phyloP scores from a whole-genome alignment of 2,113 vertebrate genomes.

The Ivindomyrus marchei region DNA sequence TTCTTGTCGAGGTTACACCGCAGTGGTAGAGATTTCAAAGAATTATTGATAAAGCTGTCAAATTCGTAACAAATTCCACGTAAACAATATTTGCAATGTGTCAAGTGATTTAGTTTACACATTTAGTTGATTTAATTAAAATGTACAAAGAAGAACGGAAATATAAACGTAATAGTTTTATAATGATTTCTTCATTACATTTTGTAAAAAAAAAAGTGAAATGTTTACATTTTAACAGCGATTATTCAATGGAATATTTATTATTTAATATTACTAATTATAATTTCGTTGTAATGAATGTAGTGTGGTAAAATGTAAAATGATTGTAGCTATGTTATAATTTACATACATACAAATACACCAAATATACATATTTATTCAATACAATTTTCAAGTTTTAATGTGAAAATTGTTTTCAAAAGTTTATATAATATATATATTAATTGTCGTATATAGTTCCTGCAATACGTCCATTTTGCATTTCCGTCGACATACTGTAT shows the following conservation, averaged over 20 bases:
- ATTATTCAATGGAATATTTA: background rate
- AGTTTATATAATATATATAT: background rate
- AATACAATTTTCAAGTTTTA: background rate
- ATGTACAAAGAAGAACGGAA: background rate
- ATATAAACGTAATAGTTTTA: background rate
- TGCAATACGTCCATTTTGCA: background rate
- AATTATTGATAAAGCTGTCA: background rate
- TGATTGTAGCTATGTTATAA: background rate
- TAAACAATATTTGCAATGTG: background rate
- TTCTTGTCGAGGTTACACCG: background rate
- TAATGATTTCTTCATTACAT: background rate
- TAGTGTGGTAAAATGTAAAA: background rate
- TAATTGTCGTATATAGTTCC: background rate
- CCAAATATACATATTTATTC: background rate
- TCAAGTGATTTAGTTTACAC: background rate
- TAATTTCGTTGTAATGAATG: background rate
- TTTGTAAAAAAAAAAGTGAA: background rate
- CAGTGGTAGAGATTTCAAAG: background rate
- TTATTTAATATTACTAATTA: background rate
- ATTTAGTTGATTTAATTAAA: background rate
- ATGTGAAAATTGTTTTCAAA: background rate
- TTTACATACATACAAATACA: background rate
- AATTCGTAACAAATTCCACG: background rate
- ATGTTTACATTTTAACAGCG: background rate
- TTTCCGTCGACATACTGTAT: background rate